Evolutionary conservation across 2,113 vertebrate genomes (phyloP), one percentile per base, ranked within the genome.

Genomic region (Scophthalmus maximus): DNA sequence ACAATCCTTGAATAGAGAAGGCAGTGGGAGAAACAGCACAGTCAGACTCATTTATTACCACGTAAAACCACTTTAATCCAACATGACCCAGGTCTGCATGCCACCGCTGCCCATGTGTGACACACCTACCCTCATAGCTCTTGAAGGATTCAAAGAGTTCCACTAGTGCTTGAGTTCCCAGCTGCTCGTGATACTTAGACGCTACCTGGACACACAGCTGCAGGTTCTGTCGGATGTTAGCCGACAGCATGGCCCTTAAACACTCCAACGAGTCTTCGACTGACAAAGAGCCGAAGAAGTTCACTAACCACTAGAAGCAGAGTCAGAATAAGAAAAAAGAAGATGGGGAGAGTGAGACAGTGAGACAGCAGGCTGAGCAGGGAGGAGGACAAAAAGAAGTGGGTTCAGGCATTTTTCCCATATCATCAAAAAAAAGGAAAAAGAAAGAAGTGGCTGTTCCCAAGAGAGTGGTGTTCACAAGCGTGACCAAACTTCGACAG

Each of bases 131-230:
- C 93, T 98, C 95, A 12, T 96, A 96, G 87, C 97, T 97, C 92
- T 96, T 97, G 79, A 97, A 97, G 47, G 96, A 96, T 70, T 97
- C 97, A 80, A 98, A 98, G 17, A 98, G 95, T 82, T 98, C 95
- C 82, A 97, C 94, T 65, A 98, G 91, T 0, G 94, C 84, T 78
- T 95, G 94, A 9, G 94, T 97, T 51, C 96, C 95, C 82, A 97
- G 91, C 86, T 97, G 97, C 74, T 98, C 95, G 0, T 98, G 95
- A 85, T 97, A 97, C 82, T 96, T 98, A 3, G 96, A 95, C 17
- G 96, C 96, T 46, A 98, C 95, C 56, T 97, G 96, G 62, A 97
- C 96, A 72, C 95, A 95, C 47, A 97, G 90, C 91, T 97, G 95
- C 32, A 98, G 90, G 82, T 98, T 98, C 90, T 98, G 97, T 20